phyloP scores from a whole-genome alignment of 1,140 invertebrate genomes.

The Ceratoteleas bidentatus region DNA sequence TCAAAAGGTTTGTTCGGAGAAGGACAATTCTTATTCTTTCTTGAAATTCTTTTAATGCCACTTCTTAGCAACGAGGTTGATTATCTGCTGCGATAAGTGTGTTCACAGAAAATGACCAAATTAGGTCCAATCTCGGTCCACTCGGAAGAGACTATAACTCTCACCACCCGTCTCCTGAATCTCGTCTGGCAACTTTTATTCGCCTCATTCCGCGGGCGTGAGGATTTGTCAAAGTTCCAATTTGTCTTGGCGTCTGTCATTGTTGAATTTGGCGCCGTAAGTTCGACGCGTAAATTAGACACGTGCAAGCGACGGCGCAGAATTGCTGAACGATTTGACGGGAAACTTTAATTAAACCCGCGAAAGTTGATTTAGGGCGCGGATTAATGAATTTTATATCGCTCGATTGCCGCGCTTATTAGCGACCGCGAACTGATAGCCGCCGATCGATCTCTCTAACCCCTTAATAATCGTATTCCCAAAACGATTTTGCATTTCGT shows the following conservation, averaged over 20 bases:
- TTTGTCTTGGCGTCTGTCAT: slow-evolving; percentile 32
- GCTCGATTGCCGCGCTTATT: slow-evolving; percentile 19
- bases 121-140: too few relatives aligned
- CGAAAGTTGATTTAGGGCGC: slow-evolving; percentile 34
- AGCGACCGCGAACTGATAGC: slow-evolving; percentile 20
- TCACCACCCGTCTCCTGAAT: too few relatives aligned
- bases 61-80: too few relatives aligned
- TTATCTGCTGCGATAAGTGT: too few relatives aligned
- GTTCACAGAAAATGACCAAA: too few relatives aligned
- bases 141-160: too few relatives aligned
- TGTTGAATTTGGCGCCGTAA: slow-evolving; percentile 39
- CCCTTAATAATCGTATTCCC: slow-evolving; percentile 18
- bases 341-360: slow-evolving; percentile 53
- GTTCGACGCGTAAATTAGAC: slow-evolving; percentile 43
- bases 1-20: too few relatives aligned
- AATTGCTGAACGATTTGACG: slow-evolving; percentile 47
- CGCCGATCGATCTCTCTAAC: not conserved
- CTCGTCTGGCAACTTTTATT: too few relatives aligned
- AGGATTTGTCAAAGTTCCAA: slow-evolving; percentile 38
- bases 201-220: not conserved
- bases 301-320: slow-evolving; percentile 29
- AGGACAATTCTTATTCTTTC: too few relatives aligned
- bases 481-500: slow-evolving; percentile 41
- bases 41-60: too few relatives aligned
- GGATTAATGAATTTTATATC: slow-evolving; percentile 27